A percentile compares a stretch with the other conserved stretches of the same genome.
Evolutionary conservation across 23 tunicate species (phyloP).

Genomic region (Aplidium turbinatum): DNA sequence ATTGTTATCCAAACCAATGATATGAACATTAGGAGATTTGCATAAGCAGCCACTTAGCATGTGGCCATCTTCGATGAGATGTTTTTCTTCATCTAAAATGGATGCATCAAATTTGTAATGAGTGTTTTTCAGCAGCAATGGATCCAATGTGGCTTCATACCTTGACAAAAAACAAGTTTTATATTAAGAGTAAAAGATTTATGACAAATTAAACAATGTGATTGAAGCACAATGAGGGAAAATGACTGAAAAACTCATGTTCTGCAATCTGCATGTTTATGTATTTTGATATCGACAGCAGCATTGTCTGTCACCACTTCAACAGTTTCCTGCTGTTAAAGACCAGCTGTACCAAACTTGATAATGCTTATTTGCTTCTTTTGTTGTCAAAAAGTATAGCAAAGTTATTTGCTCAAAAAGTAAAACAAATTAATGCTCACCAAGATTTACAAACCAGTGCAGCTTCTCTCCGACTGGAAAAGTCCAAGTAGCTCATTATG

Average conservation of each 20-base stretch:
- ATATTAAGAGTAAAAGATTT: neutral
- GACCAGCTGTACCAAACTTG: too few species aligned
- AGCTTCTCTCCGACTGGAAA: constrained; percentile 53
- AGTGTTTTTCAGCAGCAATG: constrained; percentile 30
- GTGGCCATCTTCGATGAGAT: constrained; percentile 15
- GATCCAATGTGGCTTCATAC: constrained; percentile 57
- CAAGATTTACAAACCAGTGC: constrained; percentile 39
- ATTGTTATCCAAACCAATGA: constrained; percentile 45
- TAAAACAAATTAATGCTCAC: constrained; percentile 20
- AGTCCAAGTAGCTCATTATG: constrained; percentile 41
- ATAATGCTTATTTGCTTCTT: too few species aligned
- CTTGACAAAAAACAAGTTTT: neutral
- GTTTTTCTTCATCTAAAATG: constrained; percentile 30
- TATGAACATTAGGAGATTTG: constrained; percentile 52
- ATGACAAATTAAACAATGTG: neutral
- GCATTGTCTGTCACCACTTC: too few species aligned
- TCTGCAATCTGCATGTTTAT: too few species aligned
- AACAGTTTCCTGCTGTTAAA: too few species aligned
- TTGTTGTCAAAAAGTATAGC: too few species aligned
- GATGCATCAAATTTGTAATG: constrained; percentile 41
- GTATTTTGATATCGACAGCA: too few species aligned
- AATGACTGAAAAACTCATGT: too few species aligned
- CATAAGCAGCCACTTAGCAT: constrained; percentile 29
- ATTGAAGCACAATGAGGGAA: neutral
- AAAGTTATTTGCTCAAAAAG: too few species aligned